Evolutionary conservation across 2,797 vertebrate genomes (phyloP), one percentile per base, ranked within the genome.

Genomic region (Numenius phaeopus): DNA sequence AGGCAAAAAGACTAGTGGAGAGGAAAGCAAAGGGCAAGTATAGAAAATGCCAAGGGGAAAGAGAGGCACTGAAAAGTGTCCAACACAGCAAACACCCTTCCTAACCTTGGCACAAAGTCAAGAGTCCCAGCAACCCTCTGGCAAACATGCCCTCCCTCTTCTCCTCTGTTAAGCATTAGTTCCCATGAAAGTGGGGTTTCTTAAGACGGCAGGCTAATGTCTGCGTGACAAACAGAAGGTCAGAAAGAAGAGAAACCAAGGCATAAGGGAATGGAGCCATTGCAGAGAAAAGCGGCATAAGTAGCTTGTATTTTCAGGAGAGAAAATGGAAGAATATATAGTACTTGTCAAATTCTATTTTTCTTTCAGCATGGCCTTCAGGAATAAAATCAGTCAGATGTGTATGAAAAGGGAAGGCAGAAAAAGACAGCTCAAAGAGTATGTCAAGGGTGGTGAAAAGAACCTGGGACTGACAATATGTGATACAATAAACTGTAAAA

Each of bases 61-160:
- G 8, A 67, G 12, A 46, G 0, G 0, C 11, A n/a, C 24, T 81
- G 24, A 67, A 39, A 46, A 12, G 14, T 4, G 8, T 50, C 29
- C 69, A 81, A 76, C 16, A 61, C 14, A 65, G 47, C 42, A 85
- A 83, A 88, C 10, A 39, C 17, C 55, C 9, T 14, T 91, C 69
- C 57, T 73, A 87, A 67, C 26, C 37, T 39, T 20, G 5, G 21
- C 27, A 87, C 7, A 3, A 75, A 65, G 72, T 46, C 61, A 77
- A 83, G 50, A 61, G 37, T 27, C 21, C 12, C 65, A 81, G 32
- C 70, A 87, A 15, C 2, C 9, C 54, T 23, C 39, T 6, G 19
- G 62, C 44, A 86, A 83, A 81, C 11, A 3, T 7, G 22, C 19
- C 27, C 34, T 47, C 52, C 52, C n/a, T 70, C 32, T 11, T 76